A percentile compares a stretch with the other conserved stretches of the same genome.
Conservation (phyloP, 2,888 invertebrate genomes). For the Panorpa germanica region DNA sequence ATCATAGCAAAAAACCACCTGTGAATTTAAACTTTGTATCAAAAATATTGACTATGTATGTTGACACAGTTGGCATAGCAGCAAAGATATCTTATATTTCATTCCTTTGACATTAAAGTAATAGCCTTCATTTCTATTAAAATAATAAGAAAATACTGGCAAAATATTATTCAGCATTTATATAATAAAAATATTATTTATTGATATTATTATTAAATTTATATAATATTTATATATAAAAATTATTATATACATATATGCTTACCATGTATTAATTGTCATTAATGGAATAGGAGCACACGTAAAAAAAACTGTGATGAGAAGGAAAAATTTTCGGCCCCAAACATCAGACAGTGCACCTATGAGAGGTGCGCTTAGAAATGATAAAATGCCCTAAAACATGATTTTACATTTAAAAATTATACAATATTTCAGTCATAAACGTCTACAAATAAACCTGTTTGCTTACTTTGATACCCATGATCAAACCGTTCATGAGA, state of each 20-base stretch:
- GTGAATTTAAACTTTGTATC: slow-evolving; percentile 11
- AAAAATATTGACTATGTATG: neutral
- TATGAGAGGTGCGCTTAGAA: slow-evolving; percentile 90
- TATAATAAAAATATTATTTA: too few species aligned
- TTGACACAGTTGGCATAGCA: slow-evolving; percentile 7
- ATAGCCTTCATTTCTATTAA: too few species aligned
- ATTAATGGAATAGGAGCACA: slow-evolving; percentile 97
- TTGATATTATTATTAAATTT: too few species aligned
- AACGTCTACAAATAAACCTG: slow-evolving; percentile 18
- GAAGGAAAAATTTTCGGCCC: slow-evolving; percentile 94
- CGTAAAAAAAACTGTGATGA: slow-evolving; percentile 96
- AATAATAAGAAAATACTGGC: too few species aligned
- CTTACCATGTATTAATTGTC: slow-evolving; percentile 90
- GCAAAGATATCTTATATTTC: too few species aligned
- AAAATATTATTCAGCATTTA: too few species aligned
- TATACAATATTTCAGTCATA: slow-evolving; percentile 4
- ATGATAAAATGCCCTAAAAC: slow-evolving; percentile 95
- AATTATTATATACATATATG: slow-evolving; percentile 10
- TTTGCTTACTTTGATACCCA: slow-evolving; percentile 97
- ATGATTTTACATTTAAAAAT: too few species aligned
- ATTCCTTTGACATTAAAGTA: too few species aligned
- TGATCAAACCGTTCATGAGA: slow-evolving; percentile 97
- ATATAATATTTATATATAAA: slow-evolving; percentile 5
- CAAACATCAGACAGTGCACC: slow-evolving; percentile 96
- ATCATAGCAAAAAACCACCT: slow-evolving; percentile 99